phyloP scores from a whole-genome alignment of 2,797 vertebrate species.

The Micrastur ruficollis region DNA sequence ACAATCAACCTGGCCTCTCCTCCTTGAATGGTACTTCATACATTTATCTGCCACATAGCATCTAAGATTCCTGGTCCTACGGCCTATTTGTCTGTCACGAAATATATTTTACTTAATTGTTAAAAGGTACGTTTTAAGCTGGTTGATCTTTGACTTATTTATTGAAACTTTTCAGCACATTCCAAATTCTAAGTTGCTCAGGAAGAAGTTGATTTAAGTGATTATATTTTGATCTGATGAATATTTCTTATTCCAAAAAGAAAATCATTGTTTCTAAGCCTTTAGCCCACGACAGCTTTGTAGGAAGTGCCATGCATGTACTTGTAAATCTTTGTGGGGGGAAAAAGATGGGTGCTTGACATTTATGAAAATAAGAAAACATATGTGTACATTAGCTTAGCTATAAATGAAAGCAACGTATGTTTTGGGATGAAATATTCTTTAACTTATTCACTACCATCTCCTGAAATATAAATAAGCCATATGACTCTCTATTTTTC shows the following conservation, averaged over 20 bases:
- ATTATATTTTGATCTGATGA: slow-evolving; percentile 73
- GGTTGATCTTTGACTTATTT: slow-evolving; percentile 83
- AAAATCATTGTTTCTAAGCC: slow-evolving; percentile 54
- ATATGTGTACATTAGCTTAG: slow-evolving; percentile 69
- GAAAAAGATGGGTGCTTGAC: slow-evolving; percentile 39
- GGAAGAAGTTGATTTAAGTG: slow-evolving; percentile 85
- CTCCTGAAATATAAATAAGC: slow-evolving; percentile 65
- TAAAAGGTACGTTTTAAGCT: slow-evolving; percentile 74
- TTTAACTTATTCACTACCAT: slow-evolving; percentile 75
- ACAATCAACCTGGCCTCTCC: slow-evolving; percentile 50
- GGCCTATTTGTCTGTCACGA: slow-evolving; percentile 69
- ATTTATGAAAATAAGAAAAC: slow-evolving; percentile 62
- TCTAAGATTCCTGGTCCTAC: slow-evolving; percentile 61
- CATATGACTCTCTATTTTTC: slow-evolving; percentile 46
- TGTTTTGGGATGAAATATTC: slow-evolving; percentile 70
- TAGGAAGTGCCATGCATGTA: slow-evolving; percentile 65
- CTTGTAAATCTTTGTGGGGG: slow-evolving; percentile 59
- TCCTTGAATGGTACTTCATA: slow-evolving; percentile 65
- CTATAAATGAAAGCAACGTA: slow-evolving; percentile 69
- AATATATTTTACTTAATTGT: slow-evolving; percentile 72
- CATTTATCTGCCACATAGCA: slow-evolving; percentile 60
- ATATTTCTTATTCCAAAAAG: slow-evolving; percentile 49
- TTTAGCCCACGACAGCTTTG: slow-evolving; percentile 61
- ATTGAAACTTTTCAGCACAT: slow-evolving; percentile 84
- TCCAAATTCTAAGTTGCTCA: slow-evolving; percentile 90